These are phyloP conservation scores for Beris chalybata DNA, from an alignment of 2,888 invertebrate genomes.

Conservation along the genomic window DNA sequence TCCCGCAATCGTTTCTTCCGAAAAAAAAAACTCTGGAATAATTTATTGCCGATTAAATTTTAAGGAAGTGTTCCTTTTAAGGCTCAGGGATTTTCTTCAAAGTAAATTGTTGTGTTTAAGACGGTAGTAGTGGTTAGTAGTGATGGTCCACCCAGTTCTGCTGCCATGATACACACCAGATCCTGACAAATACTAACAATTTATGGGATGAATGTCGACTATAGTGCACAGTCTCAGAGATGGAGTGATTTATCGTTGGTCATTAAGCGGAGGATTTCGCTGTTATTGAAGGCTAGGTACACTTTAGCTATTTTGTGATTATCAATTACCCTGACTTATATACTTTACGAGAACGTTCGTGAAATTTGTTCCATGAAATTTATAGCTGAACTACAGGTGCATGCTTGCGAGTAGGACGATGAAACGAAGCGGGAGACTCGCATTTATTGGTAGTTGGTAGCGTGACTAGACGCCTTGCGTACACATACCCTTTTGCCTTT, in stretches of 20 bases:
- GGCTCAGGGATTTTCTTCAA: slow-evolving; percentile 20
- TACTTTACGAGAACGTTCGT: slow-evolving; percentile 2
- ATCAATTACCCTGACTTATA: slow-evolving; percentile 24
- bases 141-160: not conserved
- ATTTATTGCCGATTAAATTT: slow-evolving; percentile 38
- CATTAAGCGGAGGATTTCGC: slow-evolving; percentile 26
- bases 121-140: not conserved
- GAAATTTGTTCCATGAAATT: no score
- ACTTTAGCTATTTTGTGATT: slow-evolving; percentile 11
- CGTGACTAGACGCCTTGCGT: no score
- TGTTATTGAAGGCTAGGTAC: slow-evolving; percentile 18
- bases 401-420: no score
- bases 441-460: no score
- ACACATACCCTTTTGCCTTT: no score
- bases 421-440: no score
- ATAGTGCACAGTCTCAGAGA: not conserved
- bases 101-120: slow-evolving; percentile 25
- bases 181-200: no score
- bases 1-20: no score
- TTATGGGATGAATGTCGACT: no score
- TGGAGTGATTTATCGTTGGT: slow-evolving; percentile 20
- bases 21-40: slow-evolving; percentile 20
- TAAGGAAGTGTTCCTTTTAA: slow-evolving; percentile 31
- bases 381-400: no score
- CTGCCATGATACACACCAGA: no score